phyloP scores from a whole-genome alignment of 2,888 invertebrate genomes.

The Spilosoma lubricipeda region DNA sequence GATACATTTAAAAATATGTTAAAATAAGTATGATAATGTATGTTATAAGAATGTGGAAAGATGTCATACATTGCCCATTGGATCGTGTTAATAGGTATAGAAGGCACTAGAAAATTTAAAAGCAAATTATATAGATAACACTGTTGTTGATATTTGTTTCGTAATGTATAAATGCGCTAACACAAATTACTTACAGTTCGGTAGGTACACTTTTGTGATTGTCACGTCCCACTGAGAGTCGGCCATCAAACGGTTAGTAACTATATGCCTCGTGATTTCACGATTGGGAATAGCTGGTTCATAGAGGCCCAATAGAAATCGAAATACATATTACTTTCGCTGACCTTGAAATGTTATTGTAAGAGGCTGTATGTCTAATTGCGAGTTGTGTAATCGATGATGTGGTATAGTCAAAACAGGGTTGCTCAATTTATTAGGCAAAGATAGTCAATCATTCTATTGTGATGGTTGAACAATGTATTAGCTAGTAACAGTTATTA shows the following conservation, averaged over 20 bases:
- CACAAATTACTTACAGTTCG: background rate
- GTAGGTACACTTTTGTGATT: background rate
- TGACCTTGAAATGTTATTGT: conserved; percentile 69
- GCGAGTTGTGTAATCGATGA: conserved; percentile 62
- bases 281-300: conserved; percentile 16
- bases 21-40: background rate
- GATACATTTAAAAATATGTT: background rate
- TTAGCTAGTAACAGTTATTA: background rate
- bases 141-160: background rate
- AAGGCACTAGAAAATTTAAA: background rate
- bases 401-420: conserved; percentile 67
- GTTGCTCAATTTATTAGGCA: conserved; percentile 61
- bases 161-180: background rate
- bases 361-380: conserved; percentile 68
- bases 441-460: conserved; percentile 29
- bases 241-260: conserved; percentile 8
- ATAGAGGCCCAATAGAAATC: conserved; percentile 56
- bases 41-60: background rate
- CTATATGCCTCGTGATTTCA: background rate
- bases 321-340: conserved; percentile 68
- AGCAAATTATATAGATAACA: background rate
- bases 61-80: background rate
- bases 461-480: conserved; percentile 23
- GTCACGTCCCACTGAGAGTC: background rate
- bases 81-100: no score